These are phyloP conservation scores for Argya squamiceps DNA, from an alignment of 2,797 vertebrate genomes.

Conservation along the genomic window DNA sequence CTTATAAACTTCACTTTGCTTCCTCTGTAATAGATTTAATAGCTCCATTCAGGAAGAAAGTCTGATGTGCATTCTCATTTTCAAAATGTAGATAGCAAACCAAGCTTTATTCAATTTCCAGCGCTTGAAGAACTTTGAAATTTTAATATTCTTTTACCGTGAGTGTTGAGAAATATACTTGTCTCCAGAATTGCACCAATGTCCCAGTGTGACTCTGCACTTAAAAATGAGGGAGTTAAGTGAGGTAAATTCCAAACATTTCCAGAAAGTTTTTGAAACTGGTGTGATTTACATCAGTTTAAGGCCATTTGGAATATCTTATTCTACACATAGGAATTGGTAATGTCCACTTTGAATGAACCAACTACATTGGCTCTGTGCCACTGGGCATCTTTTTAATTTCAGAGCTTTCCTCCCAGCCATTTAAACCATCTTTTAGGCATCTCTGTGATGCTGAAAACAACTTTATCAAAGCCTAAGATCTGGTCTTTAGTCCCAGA, in stretches of 20 bases:
- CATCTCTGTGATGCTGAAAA: background rate
- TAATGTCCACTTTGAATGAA: background rate
- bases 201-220: background rate
- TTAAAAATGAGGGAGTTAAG: background rate
- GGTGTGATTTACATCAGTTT: background rate
- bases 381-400: background rate
- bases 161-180: background rate
- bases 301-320: background rate
- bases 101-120: constrained; percentile 7
- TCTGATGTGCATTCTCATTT: background rate
- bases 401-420: background rate
- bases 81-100: background rate
- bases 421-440: background rate
- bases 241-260: constrained; percentile 11
- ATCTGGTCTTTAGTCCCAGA: background rate
- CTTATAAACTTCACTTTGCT: constrained; percentile 39
- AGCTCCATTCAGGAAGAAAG: background rate
- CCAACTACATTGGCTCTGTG: background rate
- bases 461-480: background rate
- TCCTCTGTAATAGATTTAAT: constrained; percentile 26
- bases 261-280: background rate
- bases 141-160: background rate
- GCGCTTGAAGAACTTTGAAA: background rate
- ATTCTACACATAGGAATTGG: background rate
- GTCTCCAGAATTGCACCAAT: background rate